Base-by-base conservation (phyloP, 2,113 vertebrate species). In the Anarrhichthys ocellatus region DNA sequence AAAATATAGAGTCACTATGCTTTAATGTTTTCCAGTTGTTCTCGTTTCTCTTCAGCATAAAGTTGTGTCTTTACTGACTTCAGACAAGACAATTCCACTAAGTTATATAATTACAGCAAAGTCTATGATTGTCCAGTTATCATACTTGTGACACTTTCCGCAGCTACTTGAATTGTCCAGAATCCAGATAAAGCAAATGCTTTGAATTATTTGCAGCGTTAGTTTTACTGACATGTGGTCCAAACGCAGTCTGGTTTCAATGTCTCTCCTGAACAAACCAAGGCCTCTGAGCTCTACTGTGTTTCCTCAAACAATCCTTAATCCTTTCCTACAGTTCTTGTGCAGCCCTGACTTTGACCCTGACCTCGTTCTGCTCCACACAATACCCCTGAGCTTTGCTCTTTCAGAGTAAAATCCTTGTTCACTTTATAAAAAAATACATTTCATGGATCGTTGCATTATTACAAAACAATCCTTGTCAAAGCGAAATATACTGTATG, bases 361-460 rank as follows among this genome's bases (percentile, higher is more conserved):
- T 65, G 56, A 70, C 62, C 59, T 78, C 81, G 56, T 80, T 79
- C 74, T 24, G 40, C 17, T 48, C 11, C 8, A 76, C 46, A 4
- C 44, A 62, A 77, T 14, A 9, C 59, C 81, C 77, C 78, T 68
- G 70, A 86, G 84, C 82, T 32, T 66, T 50, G 9, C 42, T 76
- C 34, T 50, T 46, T 83, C 44, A 81, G 64, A 75, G 32, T 58
- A 67, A 76, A 85, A 73, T 66, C 36, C 52, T 52, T 13, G 4
- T 85, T 68, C 78, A 74, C 17, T 5, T 80, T 0, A 15, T 79
- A 84, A 54, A 86, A 87, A 89, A 87, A 89, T 87, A 86, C 20
- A 66, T 72, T 71, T 85, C 34, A 73, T 58, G 18, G 58, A 68
- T 48, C 69, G 78, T 69, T 82, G 42, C 56, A 83, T 85, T 70